Evolutionary conservation across 2,888 invertebrate species (phyloP), one percentile per base, ranked within the genome.

Genomic region (Laothoe populi): DNA sequence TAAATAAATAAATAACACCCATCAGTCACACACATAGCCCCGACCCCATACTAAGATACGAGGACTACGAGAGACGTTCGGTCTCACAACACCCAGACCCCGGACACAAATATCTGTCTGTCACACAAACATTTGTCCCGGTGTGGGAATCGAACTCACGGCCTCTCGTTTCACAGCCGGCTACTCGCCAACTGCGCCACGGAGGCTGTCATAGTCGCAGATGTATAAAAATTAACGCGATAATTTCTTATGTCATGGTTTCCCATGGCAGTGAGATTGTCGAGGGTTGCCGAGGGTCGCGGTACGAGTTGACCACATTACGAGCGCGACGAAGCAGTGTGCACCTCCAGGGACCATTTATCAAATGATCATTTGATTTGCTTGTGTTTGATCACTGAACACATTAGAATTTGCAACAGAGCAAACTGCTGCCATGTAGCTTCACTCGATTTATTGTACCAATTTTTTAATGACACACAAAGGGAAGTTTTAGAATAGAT

Each of bases 311-410:
- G 90, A 90, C 91, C 91, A 85, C 90, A 89, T 90, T 89, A 90
- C 84, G 78, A 79, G 84, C 78, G 79, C 78, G 82, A 76, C 78
- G 70, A 72, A 75, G 81, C 84, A 77, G 76, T 64, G 73, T 68
- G 68, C 79, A 76, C 82, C 88, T 87, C 81, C 77, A 70, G 85
- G 86, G 87, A 87, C 90, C 85, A 93, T 93, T 93, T 92, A 93
- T 93, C 93, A 93, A 93, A 93, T 93, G 90, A 93, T 93, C 93
- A 91, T 93, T 93, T 93, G 92, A 93, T 93, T 93, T 93, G 91
- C 92, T 93, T 93, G 92, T 93, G 90, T 93, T 93, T 93, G 92
- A 93, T 93, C 93, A 93, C 86, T 91, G 92, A 90, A 82, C 92
- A 91, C 92, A 90, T 92, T 92, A 92, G 81, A 86, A 88, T 91